A percentile compares a stretch with the other conserved stretches of the same genome.
phyloP scores from a whole-genome alignment of 2,797 vertebrate species.

The Sciurus vulgaris region DNA sequence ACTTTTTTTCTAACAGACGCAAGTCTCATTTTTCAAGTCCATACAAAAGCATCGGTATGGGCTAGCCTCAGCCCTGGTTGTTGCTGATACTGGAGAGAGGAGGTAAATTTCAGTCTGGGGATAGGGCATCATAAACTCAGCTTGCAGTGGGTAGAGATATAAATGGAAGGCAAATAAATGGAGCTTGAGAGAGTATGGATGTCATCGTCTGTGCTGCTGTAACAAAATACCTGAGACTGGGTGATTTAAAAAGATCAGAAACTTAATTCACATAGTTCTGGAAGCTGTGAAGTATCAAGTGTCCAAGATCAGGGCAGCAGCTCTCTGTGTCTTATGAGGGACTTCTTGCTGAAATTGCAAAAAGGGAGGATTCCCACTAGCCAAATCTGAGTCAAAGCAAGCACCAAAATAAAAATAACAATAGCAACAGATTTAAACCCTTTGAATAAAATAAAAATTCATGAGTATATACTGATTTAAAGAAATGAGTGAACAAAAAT shows the following conservation, averaged over 20 bases:
- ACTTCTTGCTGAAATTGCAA: background rate
- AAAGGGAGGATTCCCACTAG: background rate
- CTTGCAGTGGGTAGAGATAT: background rate
- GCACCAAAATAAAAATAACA: background rate
- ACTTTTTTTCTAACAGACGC: background rate
- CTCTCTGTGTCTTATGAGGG: background rate
- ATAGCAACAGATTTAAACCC: background rate
- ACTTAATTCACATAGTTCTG: background rate
- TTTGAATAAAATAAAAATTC: background rate
- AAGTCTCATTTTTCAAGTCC: background rate
- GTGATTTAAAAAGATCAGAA: background rate
- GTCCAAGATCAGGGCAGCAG: background rate
- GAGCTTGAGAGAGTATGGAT: background rate
- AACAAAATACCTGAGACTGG: background rate
- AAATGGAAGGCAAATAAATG: background rate
- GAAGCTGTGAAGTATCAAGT: background rate
- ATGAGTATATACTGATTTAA: background rate
- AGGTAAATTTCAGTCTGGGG: background rate
- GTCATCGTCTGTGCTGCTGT: background rate
- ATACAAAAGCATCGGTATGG: background rate
- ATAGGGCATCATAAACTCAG: background rate
- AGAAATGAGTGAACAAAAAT: background rate
- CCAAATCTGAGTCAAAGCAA: background rate
- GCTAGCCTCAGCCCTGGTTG: background rate
- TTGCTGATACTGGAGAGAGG: background rate